These are phyloP conservation scores for Xenentodon cancila DNA, from an alignment of 2,797 vertebrate genomes.

Conservation along the genomic window DNA sequence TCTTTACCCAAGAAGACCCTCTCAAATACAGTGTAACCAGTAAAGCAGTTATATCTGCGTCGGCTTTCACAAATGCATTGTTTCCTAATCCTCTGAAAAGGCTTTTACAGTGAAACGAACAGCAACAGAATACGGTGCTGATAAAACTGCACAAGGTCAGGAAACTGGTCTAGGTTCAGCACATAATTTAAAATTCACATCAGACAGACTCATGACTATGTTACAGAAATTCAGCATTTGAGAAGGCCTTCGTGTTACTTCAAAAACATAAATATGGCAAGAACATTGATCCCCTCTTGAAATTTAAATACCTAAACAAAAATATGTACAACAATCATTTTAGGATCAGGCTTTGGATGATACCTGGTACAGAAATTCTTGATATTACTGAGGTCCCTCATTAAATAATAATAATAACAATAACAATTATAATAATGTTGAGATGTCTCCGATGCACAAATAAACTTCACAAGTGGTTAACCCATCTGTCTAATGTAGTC, in stretches of 20 bases:
- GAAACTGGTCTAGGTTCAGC: conserved; percentile 18
- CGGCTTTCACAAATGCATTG: not conserved
- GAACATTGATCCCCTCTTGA: conserved; percentile 74
- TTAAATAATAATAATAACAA: not conserved
- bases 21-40: conserved; percentile 38
- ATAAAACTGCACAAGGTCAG: conserved; percentile 14
- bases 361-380: conserved; percentile 29
- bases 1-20: conserved; percentile 34
- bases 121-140: not conserved
- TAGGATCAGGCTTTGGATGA: conserved; percentile 30
- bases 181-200: not conserved
- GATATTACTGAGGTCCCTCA: conserved; percentile 52
- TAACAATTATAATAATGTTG: conserved; percentile 23
- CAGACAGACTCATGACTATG: not conserved
- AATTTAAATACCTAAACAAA: conserved; percentile 54
- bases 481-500: too few relatives aligned
- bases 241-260: conserved; percentile 41
- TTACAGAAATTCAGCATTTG: conserved; percentile 31
- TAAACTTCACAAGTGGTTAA: conserved; percentile 2
- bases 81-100: not conserved
- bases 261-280: conserved; percentile 58
- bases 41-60: conserved; percentile 18
- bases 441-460: conserved; percentile 22
- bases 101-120: not conserved
- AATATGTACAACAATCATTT: conserved; percentile 37